Conservation (phyloP, 1,140 invertebrate species). For the Drosophila parvula region DNA sequence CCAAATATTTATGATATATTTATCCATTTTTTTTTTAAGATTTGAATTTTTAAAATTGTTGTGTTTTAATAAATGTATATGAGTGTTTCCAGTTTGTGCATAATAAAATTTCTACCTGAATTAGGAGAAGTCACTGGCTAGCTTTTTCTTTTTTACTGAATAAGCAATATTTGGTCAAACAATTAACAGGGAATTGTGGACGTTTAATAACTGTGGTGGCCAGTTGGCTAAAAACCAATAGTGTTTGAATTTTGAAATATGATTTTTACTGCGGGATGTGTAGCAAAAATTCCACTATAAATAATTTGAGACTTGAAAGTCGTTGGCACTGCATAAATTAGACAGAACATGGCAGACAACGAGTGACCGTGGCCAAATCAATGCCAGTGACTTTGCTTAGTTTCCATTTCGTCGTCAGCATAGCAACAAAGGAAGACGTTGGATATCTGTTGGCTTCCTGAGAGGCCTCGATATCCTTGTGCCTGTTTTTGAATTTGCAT, state of each 20-base stretch:
- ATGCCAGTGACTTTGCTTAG: constrained; percentile 30
- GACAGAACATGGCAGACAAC: constrained; percentile 51
- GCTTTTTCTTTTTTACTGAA: constrained; percentile 17
- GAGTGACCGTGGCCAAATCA: constrained; percentile 28
- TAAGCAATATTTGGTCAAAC: constrained; percentile 43
- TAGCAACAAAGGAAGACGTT: constrained; percentile 20
- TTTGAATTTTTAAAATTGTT: constrained; percentile 30
- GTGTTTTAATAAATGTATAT: constrained; percentile 3
- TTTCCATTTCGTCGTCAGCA: constrained; percentile 10
- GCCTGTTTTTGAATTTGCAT: constrained; percentile 41
- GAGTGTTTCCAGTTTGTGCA: constrained; percentile 19
- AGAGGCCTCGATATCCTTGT: constrained; percentile 23
- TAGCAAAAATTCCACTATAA: constrained; percentile 70
- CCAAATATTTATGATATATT: too few species aligned
- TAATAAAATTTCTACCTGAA: constrained; percentile 41
- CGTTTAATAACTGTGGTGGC: constrained; percentile 44
- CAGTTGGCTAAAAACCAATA: constrained; percentile 19
- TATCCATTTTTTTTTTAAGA: background rate
- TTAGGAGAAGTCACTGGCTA: constrained; percentile 21
- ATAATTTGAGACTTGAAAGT: constrained; percentile 65
- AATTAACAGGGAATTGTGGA: constrained; percentile 63
- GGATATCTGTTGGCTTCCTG: constrained; percentile 7
- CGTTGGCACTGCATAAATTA: constrained; percentile 61
- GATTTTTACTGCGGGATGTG: constrained; percentile 21
- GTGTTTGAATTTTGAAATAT: constrained; percentile 18